Conservation (phyloP, 2,797 vertebrate genomes). For the Cuniculus paca region DNA sequence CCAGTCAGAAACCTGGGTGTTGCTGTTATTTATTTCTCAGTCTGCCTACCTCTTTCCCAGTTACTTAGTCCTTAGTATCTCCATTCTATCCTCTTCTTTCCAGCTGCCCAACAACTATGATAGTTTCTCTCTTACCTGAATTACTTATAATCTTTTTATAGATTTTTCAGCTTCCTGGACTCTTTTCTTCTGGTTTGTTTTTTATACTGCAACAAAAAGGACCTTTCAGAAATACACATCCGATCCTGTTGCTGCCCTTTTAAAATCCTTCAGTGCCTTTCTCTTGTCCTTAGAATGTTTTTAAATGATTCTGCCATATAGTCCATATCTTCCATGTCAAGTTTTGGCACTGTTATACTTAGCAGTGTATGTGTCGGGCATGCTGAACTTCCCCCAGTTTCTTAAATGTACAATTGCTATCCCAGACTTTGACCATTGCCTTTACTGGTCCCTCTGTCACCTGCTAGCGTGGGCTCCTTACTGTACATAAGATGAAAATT, state of each 20-base stretch:
- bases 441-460: not conserved
- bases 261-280: not conserved
- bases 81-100: not conserved
- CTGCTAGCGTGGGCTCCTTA: not conserved
- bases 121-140: constrained; percentile 41
- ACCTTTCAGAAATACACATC: constrained; percentile 38
- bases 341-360: not conserved
- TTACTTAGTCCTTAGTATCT: not conserved
- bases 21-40: not conserved
- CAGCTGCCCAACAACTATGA: not conserved
- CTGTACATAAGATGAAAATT: not conserved
- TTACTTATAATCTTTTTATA: not conserved
- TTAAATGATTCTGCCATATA: not conserved
- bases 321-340: not conserved
- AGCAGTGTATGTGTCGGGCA: not conserved
- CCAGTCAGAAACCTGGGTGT: not conserved
- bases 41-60: not conserved
- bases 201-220: not conserved
- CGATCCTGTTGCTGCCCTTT: not conserved
- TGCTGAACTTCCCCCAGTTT: constrained; percentile 45
- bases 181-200: not conserved
- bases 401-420: not conserved
- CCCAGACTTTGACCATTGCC: not conserved
- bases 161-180: not conserved
- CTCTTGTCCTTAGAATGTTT: not conserved